A percentile compares a stretch with the other conserved stretches of the same genome.
Conservation (phyloP, 2,113 vertebrate genomes). For the Lanius ludovicianus region DNA sequence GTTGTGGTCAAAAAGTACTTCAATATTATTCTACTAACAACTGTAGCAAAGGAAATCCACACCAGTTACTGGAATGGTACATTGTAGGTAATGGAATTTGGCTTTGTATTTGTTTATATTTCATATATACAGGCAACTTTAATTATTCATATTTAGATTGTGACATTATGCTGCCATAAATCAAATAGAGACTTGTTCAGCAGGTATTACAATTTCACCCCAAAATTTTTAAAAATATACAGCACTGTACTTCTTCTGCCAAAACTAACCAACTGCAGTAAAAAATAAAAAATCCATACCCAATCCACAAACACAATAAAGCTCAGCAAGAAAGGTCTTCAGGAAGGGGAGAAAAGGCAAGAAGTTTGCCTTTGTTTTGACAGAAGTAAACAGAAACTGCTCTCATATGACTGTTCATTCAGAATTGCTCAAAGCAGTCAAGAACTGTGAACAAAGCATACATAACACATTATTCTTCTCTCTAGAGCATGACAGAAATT, state of each 20-base stretch:
- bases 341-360: rapidly evolving
- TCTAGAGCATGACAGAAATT: background rate
- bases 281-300: background rate
- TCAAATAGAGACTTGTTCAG: background rate
- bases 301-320: background rate
- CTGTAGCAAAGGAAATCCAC: background rate
- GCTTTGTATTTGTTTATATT: background rate
- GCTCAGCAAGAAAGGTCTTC: background rate
- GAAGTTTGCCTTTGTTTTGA: background rate
- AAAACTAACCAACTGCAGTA: background rate
- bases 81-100: background rate
- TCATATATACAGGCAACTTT: background rate
- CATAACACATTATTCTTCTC: background rate
- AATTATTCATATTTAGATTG: background rate
- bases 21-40: background rate
- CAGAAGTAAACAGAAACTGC: background rate
- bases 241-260: background rate
- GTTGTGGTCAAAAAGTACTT: background rate
- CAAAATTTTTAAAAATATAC: background rate
- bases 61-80: background rate
- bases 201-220: background rate
- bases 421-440: background rate
- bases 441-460: background rate
- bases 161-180: background rate
- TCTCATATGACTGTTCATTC: background rate